These are phyloP conservation scores for Phragmatobia fuliginosa DNA, from an alignment of 2,888 invertebrate species.

Conservation along the genomic window DNA sequence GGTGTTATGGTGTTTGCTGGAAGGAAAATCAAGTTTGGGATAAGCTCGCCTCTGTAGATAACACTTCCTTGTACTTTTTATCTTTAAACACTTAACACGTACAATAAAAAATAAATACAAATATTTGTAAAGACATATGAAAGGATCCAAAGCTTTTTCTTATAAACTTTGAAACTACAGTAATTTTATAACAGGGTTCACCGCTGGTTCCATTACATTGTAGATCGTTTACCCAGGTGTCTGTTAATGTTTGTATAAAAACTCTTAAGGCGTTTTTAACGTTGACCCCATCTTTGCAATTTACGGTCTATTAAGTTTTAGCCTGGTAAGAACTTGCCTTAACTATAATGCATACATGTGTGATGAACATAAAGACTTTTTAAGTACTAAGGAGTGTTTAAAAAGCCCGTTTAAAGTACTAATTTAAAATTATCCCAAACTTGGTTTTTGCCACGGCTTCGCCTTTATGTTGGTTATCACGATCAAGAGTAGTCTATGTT, in stretches of 20 bases:
- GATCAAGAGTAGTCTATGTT: too few relatives aligned
- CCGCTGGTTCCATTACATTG: constrained; percentile 30
- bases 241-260: constrained; percentile 27
- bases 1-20: too few relatives aligned
- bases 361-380: neutral
- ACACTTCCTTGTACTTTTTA: too few relatives aligned
- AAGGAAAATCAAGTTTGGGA: too few relatives aligned
- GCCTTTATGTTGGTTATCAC: too few relatives aligned
- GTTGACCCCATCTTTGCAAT: constrained; percentile 3
- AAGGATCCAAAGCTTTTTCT: neutral
- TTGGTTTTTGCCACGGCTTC: too few relatives aligned
- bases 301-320: constrained; percentile 12
- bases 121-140: neutral
- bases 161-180: neutral
- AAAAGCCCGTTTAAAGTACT: neutral
- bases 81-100: too few relatives aligned
- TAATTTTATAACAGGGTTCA: constrained; percentile 13
- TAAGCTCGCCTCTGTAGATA: too few relatives aligned
- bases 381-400: neutral
- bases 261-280: constrained; percentile 12
- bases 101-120: too few relatives aligned
- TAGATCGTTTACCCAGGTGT: constrained; percentile 42
- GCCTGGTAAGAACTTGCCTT: neutral
- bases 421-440: neutral
- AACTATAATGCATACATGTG: neutral